Evolutionary conservation across 1,140 invertebrate genomes (phyloP), one percentile per base, ranked within the genome.

Genomic region (Temnothorax longispinosus): DNA sequence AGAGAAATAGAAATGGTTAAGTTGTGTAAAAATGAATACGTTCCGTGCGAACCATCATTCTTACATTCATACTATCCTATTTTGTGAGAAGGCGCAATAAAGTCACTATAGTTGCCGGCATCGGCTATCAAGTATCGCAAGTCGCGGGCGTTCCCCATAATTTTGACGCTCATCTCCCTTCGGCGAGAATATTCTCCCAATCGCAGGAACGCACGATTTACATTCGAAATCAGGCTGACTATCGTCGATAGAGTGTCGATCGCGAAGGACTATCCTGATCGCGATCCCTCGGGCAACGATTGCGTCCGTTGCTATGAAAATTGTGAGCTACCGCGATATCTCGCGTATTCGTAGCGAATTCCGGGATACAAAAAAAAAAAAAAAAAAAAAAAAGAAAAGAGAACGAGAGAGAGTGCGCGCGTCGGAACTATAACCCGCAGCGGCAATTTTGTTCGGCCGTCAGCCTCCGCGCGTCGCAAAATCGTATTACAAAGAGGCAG

Each of bases 301-400:
- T 88, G 86, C 62, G 56, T 8, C 47, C 32, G 77, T 52, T 65
- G 47, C 50, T 38, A 65, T 47, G 89, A 91, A 91, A 91, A 88
- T 91, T 90, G 72, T 78, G 85, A 88, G 87, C 82, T 90, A 78
- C 84, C 84, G 90, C 84, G 74, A 90, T 91, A 90, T 91, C 90
- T 91, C 87, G 74, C 81, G 64, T 27, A 27, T 71, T 80, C 72
- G 69, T 56, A 58, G 62, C 27, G 60, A 85, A 58, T 60, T 74
- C 50, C 67, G 62, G 41, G 18, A 35, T 60, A 58, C 27, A 1
- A 47, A 74, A 74, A 81, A 71, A 62, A 65, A 75, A 6, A 52
- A 56, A 32, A 60, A 65, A 21, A 27, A n/a, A n/a, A n/a, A n/a
- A n/a, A n/a, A n/a, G n/a, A n/a, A n/a, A 52, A 32, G 58, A 7